phyloP scores from a whole-genome alignment of 2,797 vertebrate species.

The Champsocephalus gunnari region DNA sequence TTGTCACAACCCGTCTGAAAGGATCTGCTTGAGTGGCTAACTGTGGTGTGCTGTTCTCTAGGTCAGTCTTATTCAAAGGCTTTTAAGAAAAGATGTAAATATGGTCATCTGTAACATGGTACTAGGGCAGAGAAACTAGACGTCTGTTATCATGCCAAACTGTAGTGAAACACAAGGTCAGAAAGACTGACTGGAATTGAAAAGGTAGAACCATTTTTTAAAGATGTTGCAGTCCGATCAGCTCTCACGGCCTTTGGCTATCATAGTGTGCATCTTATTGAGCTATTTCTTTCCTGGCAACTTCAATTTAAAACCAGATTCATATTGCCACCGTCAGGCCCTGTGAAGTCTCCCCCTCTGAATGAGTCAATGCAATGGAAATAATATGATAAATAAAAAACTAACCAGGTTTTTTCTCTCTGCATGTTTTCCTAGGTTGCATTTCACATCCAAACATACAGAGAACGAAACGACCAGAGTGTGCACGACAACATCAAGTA shows the following conservation, averaged over 20 bases:
- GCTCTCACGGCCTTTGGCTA: conserved; percentile 27
- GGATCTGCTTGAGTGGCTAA: neutral
- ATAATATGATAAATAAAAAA: conserved; percentile 34
- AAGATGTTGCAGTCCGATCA: neutral
- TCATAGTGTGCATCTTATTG: conserved; percentile 1
- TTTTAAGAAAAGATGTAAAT: conserved; percentile 25
- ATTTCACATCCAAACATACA: conserved; percentile 81
- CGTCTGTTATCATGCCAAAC: neutral
- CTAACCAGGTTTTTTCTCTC: conserved; percentile 43
- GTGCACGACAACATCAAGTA: conserved; percentile 93
- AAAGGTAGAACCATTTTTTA: neutral
- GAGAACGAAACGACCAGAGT: conserved; percentile 86
- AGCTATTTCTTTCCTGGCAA: conserved; percentile 9
- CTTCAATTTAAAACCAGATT: conserved; percentile 18
- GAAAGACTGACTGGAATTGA: conserved; percentile 7
- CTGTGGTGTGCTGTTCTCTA: neutral
- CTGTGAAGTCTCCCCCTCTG: conserved; percentile 4
- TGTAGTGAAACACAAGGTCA: conserved; percentile 4
- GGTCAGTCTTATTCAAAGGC: conserved; percentile 16
- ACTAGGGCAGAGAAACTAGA: conserved; percentile 5
- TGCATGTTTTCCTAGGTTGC: conserved; percentile 66
- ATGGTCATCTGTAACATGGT: neutral
- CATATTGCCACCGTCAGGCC: neutral
- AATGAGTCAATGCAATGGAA: conserved; percentile 24
- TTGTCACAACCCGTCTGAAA: neutral